Evolutionary conservation across 1,140 invertebrate species (phyloP).

Genomic region (Pomacea maculata): DNA sequence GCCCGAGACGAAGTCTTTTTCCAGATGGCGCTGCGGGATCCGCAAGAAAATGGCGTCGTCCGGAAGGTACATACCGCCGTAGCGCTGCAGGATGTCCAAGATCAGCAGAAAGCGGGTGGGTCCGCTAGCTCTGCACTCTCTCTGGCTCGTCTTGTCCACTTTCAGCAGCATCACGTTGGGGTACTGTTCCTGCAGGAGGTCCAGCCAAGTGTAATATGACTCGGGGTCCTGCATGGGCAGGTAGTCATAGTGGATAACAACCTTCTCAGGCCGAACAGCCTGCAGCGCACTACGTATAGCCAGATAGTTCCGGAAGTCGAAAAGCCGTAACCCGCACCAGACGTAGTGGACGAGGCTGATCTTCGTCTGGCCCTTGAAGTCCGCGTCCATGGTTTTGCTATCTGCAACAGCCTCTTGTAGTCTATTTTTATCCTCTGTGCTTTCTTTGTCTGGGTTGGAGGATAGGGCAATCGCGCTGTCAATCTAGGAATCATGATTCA

Average conservation of each 20-base stretch:
- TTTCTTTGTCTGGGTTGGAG: no score
- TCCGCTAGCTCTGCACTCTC: background rate
- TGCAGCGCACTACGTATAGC: constrained; percentile 15
- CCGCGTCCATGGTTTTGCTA: no score
- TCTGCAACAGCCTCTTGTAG: no score
- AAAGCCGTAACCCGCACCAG: constrained; percentile 20
- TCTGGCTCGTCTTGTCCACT: background rate
- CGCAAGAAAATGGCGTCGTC: constrained; percentile 17
- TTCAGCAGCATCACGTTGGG: constrained; percentile 8
- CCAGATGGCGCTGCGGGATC: background rate
- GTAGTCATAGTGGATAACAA: constrained; percentile 9
- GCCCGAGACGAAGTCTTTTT: background rate
- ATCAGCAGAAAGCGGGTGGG: constrained; percentile 8
- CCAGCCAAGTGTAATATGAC: constrained; percentile 20
- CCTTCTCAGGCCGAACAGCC: constrained; percentile 10
- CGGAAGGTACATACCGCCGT: constrained; percentile 23
- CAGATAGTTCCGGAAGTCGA: constrained; percentile 24
- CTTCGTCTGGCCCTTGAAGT: no score
- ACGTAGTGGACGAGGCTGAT: constrained; percentile 12
- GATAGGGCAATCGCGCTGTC: no score
- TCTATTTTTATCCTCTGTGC: no score
- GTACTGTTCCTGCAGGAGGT: background rate
- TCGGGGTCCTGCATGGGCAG: constrained; percentile 17
- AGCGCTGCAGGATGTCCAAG: constrained; percentile 6
- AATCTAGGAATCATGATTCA: no score